phyloP scores from a whole-genome alignment of 2,113 vertebrate species.

The Antechinus stuartii region DNA sequence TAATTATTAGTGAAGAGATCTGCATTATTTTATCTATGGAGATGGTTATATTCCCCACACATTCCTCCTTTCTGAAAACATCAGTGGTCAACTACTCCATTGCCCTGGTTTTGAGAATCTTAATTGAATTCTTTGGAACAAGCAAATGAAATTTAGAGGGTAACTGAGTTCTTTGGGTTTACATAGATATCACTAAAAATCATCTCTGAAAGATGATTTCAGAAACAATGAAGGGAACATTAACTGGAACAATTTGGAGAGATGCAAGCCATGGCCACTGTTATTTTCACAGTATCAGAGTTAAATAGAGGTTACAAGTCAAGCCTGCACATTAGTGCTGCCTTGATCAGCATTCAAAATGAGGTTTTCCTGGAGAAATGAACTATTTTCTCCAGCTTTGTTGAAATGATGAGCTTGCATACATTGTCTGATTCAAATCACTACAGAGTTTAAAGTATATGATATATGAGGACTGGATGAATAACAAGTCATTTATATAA shows the following conservation, averaged over 20 bases:
- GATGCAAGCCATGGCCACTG: slow-evolving; percentile 47
- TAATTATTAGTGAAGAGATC: not conserved
- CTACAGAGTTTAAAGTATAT: not conserved
- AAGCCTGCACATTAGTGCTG: slow-evolving; percentile 46
- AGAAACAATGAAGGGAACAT: slow-evolving; percentile 68
- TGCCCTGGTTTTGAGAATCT: slow-evolving; percentile 54
- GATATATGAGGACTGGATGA: not conserved
- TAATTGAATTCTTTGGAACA: slow-evolving; percentile 71
- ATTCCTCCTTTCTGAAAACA: slow-evolving; percentile 12
- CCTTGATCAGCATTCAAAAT: slow-evolving; percentile 61
- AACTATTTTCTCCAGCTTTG: slow-evolving; percentile 57
- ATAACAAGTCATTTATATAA: not conserved
- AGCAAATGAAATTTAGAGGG: slow-evolving; percentile 69
- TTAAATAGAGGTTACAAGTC: slow-evolving; percentile 62
- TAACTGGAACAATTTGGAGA: slow-evolving; percentile 62
- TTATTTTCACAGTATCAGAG: slow-evolving; percentile 72
- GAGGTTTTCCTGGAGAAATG: slow-evolving; percentile 52
- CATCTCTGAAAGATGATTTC: slow-evolving; percentile 74
- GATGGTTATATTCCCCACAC: not conserved
- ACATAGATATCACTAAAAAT: slow-evolving; percentile 76
- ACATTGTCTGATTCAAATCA: slow-evolving; percentile 30
- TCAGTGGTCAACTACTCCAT: slow-evolving; percentile 9
- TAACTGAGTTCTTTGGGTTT: slow-evolving; percentile 70
- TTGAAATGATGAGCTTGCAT: slow-evolving; percentile 44
- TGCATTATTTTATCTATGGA: not conserved